Percentiles rank a stretch among this genome's conserved stretches.
These are phyloP conservation scores for Tinamus guttatus DNA, from an alignment of 2,113 vertebrate species.

Conservation along the genomic window DNA sequence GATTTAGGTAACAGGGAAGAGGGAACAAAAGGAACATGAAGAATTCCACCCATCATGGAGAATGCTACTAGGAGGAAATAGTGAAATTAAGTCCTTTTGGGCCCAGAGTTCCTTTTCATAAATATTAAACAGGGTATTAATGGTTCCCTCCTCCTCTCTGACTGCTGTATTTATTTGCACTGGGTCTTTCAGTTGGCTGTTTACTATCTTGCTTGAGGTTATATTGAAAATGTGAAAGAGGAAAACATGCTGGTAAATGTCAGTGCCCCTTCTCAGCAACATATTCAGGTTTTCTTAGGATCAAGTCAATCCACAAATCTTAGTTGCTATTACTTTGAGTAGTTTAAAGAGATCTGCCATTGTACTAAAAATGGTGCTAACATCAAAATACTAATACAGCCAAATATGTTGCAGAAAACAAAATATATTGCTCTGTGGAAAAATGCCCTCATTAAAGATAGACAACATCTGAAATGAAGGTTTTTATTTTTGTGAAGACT, in stretches of 20 bases:
- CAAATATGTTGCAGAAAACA: background rate
- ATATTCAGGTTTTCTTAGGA: background rate
- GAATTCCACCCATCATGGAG: background rate
- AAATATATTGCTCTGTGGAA: background rate
- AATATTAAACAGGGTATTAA: slow-evolving; percentile 5
- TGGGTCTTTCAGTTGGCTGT: background rate
- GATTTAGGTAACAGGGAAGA: background rate
- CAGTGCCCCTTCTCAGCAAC: background rate
- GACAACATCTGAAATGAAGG: background rate
- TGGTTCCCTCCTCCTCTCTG: background rate
- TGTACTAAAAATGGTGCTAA: background rate
- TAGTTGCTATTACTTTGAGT: background rate
- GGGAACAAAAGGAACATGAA: background rate
- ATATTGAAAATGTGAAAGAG: background rate
- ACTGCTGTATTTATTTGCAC: background rate
- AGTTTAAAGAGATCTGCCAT: background rate
- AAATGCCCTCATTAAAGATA: background rate
- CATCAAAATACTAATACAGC: background rate
- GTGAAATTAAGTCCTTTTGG: background rate
- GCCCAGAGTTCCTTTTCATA: background rate
- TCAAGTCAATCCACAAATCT: slow-evolving; percentile 9
- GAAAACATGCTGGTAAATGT: background rate
- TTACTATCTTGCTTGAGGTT: background rate
- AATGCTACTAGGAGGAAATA: background rate
- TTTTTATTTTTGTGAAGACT: background rate